Evolutionary conservation across 2,113 vertebrate species (phyloP).

Genomic region (Rhynchomys soricoides): DNA sequence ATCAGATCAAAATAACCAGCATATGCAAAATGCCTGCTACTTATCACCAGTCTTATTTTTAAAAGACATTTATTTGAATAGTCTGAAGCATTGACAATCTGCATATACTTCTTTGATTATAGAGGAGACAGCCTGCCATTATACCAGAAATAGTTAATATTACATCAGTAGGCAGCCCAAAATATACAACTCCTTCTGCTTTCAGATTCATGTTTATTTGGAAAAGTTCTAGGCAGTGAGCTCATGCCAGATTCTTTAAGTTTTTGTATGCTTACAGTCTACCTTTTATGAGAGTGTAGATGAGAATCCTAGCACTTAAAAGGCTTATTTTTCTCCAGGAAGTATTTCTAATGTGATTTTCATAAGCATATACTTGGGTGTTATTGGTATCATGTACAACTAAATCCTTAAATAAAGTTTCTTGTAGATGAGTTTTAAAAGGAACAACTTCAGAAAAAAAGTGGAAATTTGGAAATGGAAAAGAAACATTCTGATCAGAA

Average conservation of each 20-base stretch:
- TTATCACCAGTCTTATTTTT: slow-evolving; percentile 70
- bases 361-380: slow-evolving; percentile 44
- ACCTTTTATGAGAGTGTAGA: slow-evolving; percentile 45
- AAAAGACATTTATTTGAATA: slow-evolving; percentile 53
- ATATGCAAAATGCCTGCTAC: slow-evolving; percentile 62
- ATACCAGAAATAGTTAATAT: slow-evolving; percentile 77
- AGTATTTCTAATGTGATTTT: slow-evolving; percentile 39
- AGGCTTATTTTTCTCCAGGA: slow-evolving; percentile 48
- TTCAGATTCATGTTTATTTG: slow-evolving; percentile 67
- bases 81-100: slow-evolving; percentile 70
- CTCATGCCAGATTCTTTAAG: slow-evolving; percentile 57
- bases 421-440: slow-evolving; percentile 16
- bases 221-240: slow-evolving; percentile 44
- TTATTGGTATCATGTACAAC: slow-evolving; percentile 29
- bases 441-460: slow-evolving; percentile 27
- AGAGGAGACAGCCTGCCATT: slow-evolving; percentile 74
- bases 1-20: slow-evolving; percentile 74
- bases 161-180: slow-evolving; percentile 64
- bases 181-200: slow-evolving; percentile 64
- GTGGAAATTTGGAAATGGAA: slow-evolving; percentile 13
- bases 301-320: slow-evolving; percentile 43
- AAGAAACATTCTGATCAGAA: not conserved
- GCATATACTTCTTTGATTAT: slow-evolving; percentile 74
- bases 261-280: slow-evolving; percentile 25
- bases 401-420: slow-evolving; percentile 47